Conservation (phyloP, 2,797 vertebrate species). For the Cynopterus sphinx region DNA sequence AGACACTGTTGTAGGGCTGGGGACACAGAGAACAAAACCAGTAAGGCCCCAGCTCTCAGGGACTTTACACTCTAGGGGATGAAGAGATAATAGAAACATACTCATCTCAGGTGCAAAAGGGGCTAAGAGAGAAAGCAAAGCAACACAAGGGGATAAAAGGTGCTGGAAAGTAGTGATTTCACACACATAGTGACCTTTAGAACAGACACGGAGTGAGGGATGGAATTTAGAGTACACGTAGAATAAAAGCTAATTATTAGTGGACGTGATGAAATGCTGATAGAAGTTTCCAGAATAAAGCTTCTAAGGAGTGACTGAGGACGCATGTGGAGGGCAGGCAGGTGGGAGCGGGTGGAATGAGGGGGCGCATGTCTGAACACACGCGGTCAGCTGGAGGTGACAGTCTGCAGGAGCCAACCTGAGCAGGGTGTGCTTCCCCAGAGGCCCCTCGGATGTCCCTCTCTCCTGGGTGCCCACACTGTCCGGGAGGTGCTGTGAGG, state of each 20-base stretch:
- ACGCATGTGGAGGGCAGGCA: no score
- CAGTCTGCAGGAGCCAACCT: neutral
- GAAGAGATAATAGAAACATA: neutral
- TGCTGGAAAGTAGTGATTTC: neutral
- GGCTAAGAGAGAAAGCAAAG: neutral
- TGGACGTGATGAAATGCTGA: neutral
- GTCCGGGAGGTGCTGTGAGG: neutral
- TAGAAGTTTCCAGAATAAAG: neutral
- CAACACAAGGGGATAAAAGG: neutral
- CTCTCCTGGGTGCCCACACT: neutral
- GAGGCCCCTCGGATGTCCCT: fast-evolving
- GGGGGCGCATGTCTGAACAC: no score
- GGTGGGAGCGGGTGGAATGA: neutral
- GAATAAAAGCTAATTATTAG: neutral
- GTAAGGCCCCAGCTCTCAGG: neutral
- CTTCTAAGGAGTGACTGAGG: neutral
- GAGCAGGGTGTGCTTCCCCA: neutral
- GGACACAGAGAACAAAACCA: neutral
- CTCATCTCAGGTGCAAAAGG: neutral
- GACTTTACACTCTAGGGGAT: neutral
- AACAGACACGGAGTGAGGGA: neutral
- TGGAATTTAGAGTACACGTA: neutral
- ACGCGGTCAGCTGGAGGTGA: fast-evolving
- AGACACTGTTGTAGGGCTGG: neutral
- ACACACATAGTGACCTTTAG: neutral